Percentiles rank a stretch among this genome's conserved stretches.
These are phyloP conservation scores for Drosophila willistoni DNA, from an alignment of 1,140 invertebrate genomes.

Conservation along the genomic window DNA sequence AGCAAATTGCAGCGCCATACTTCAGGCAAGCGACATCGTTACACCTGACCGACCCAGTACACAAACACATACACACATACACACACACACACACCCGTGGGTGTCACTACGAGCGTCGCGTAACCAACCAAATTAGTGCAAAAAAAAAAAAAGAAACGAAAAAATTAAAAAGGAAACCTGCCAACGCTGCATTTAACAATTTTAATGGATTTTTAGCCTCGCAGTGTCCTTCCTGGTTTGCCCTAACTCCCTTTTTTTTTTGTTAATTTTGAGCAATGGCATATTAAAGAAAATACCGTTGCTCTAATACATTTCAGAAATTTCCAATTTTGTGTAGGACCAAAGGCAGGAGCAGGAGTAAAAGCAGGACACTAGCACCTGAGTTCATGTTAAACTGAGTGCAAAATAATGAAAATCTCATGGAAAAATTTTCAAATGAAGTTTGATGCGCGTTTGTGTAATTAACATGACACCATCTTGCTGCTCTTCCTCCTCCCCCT, in stretches of 20 bases:
- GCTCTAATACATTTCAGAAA: not conserved
- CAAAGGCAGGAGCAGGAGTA: not conserved
- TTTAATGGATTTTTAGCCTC: slow-evolving; percentile 66
- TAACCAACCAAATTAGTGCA: slow-evolving; percentile 68
- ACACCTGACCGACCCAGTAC: slow-evolving; percentile 62
- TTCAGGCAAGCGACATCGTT: slow-evolving; percentile 59
- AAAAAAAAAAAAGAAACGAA: slow-evolving; percentile 60
- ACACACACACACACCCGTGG: slow-evolving; percentile 30
- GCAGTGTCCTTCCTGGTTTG: slow-evolving; percentile 29
- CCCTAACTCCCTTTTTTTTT: too few species aligned
- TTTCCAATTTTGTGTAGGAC: not conserved
- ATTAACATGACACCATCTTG: slow-evolving; percentile 15
- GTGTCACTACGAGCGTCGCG: slow-evolving; percentile 2
- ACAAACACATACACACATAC: slow-evolving; percentile 27
- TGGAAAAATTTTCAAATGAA: slow-evolving; percentile 7
- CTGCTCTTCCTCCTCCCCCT: too few species aligned
- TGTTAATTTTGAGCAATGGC: slow-evolving; percentile 38
- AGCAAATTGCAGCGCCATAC: slow-evolving; percentile 72
- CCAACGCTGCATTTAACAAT: slow-evolving; percentile 76
- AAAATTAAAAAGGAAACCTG: slow-evolving; percentile 48
- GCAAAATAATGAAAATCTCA: slow-evolving; percentile 4
- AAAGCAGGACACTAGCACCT: not conserved
- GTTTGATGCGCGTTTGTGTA: slow-evolving; percentile 10
- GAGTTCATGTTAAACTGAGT: not conserved
- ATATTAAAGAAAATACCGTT: slow-evolving; percentile 11